Evolutionary conservation across 1,140 invertebrate genomes (phyloP), one percentile per base, ranked within the genome.

Genomic region (Eriosoma lanigerum): DNA sequence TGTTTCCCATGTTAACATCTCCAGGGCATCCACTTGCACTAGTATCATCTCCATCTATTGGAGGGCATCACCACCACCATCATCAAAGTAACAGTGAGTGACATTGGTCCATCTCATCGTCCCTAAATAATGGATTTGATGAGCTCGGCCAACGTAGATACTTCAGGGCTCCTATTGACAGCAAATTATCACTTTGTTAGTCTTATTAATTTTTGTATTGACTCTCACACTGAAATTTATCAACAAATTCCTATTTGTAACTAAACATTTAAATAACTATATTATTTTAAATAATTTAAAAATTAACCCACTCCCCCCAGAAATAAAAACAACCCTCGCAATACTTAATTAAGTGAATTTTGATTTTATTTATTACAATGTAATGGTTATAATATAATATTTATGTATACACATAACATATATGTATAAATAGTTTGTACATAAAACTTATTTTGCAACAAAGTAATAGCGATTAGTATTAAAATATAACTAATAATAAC

Each of bases 1-100:
- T 64, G 58, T 73, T 81, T 26, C 81, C 70, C 3, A 81, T 81
- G 56, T 24, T 81, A 24, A 80, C 83, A 19, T 78, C 75, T 17
- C 75, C 75, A 4, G 75, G 75, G 38, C 82, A 82, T 44, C 83
- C 83, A 13, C 32, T 84, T 21, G 81, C 83, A 54, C 82, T 84
- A 38, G 82, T 84, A 24, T 73, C 82, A 9, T 83, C 83, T 24
- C 66, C 64, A 17, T 64, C 72, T 29, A 66, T 80, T 54, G 62
- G 50, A 62, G 62, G 48, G 38, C 56, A 78, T 64, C 78, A 81
- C 13, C 81, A 81, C 44, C 81, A 66, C 19, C 81, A 81, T 21
- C 81, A 75, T 38, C 72, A 76, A 12, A 72, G 38, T 50, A 80
- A 80, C 38, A 68, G 60, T 19, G 81, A 82, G 62, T 80, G 81